A percentile compares a stretch with the other conserved stretches of the same genome.
Evolutionary conservation across 2,113 vertebrate genomes (phyloP).

Genomic region (Tricholaema leucomelas): DNA sequence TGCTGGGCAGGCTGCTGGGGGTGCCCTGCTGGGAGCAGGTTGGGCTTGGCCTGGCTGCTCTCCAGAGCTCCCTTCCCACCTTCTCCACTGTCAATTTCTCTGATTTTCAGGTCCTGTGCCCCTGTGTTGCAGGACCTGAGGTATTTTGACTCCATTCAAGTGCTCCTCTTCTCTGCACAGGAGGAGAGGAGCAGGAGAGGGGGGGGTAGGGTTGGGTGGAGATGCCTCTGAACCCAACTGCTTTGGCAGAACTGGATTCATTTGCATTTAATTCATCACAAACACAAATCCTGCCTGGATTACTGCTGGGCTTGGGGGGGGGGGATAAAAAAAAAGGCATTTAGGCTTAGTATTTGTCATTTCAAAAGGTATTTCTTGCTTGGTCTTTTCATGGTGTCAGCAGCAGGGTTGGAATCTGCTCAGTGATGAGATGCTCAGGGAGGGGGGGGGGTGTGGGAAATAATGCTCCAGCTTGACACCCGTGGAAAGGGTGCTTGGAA

Average conservation of each 20-base stretch:
- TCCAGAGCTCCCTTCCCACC: too few relatives aligned
- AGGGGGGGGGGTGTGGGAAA: too few relatives aligned
- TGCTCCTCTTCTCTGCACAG: neutral
- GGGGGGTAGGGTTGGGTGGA: too few relatives aligned
- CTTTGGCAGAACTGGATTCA: neutral
- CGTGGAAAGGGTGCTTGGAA: too few relatives aligned
- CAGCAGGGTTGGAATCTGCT: neutral
- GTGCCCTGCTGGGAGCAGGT: too few relatives aligned
- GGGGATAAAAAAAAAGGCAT: neutral
- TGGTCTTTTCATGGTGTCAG: neutral
- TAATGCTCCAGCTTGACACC: too few relatives aligned
- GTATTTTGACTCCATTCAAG: neutral
- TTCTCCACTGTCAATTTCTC: too few relatives aligned
- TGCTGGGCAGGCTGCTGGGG: too few relatives aligned
- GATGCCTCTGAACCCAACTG: fast-evolving
- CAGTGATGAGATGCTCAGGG: neutral
- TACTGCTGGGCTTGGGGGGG: neutral
- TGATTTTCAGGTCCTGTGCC: too few relatives aligned
- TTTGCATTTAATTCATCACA: neutral
- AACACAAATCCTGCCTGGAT: neutral
- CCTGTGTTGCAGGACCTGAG: too few relatives aligned
- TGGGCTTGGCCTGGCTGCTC: too few relatives aligned
- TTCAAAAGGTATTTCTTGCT: neutral
- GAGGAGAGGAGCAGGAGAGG: neutral
- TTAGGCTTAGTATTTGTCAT: neutral